phyloP scores from a whole-genome alignment of 2,113 vertebrate genomes.

The Pelvicachromis taeniatus region DNA sequence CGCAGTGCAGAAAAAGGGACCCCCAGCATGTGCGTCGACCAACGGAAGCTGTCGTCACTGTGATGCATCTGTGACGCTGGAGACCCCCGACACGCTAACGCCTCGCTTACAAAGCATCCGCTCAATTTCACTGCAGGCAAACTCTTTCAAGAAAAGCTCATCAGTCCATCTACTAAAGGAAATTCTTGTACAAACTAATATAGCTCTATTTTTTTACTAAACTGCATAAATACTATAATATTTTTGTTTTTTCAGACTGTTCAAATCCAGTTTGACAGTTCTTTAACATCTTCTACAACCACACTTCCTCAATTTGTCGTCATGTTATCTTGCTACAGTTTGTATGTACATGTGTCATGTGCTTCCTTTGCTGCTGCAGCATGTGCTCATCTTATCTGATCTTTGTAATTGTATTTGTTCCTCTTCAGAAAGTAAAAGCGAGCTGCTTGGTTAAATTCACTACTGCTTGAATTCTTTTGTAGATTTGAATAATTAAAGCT shows the following conservation, averaged over 20 bases:
- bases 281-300: background rate
- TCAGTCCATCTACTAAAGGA: background rate
- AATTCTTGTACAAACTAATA: background rate
- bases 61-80: conserved; percentile 6
- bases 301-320: background rate
- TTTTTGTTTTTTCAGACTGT: background rate
- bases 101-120: conserved; percentile 31
- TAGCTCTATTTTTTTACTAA: background rate
- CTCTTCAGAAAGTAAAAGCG: background rate
- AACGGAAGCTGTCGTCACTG: background rate
- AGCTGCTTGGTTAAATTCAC: background rate
- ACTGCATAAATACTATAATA: accelerated
- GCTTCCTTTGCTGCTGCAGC: background rate
- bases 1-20: background rate
- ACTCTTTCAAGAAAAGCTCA: background rate
- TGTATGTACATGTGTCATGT: background rate
- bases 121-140: conserved; percentile 9
- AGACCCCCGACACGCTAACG: background rate
- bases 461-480: background rate
- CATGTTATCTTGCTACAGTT: background rate
- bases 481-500: background rate
- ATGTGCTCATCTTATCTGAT: background rate
- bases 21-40: background rate
- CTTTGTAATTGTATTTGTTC: background rate
- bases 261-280: background rate